Evolutionary conservation across 2,113 vertebrate species (phyloP).

Genomic region (Bubo scandiacus): DNA sequence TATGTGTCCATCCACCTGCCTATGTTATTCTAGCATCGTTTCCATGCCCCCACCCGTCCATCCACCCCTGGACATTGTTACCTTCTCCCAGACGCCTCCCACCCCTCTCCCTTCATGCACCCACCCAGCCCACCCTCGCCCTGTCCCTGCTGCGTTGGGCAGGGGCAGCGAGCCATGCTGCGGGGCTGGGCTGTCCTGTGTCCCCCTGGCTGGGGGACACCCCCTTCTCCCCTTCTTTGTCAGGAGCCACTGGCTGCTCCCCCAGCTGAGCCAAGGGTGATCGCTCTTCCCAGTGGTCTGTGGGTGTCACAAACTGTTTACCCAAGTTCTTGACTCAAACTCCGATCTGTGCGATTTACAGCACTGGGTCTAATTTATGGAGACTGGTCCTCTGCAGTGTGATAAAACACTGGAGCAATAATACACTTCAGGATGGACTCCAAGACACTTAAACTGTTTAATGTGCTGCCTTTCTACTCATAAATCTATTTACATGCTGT

Average conservation of each 20-base stretch:
- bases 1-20: not conserved
- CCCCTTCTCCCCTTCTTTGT: not conserved
- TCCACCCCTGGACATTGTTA: not conserved
- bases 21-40: not conserved
- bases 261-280: not conserved
- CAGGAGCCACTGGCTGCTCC: not conserved
- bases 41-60: not conserved
- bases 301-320: not conserved
- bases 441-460: conserved; percentile 57
- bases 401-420: conserved; percentile 53
- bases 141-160: fast-evolving
- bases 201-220: fast-evolving
- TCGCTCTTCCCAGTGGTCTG: fast-evolving
- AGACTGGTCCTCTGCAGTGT: not conserved
- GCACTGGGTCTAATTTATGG: not conserved
- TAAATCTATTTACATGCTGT: conserved; percentile 58
- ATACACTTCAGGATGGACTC: conserved; percentile 55
- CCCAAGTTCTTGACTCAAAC: not conserved
- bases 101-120: not conserved
- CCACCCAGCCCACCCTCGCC: not conserved
- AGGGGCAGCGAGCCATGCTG: not conserved
- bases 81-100: not conserved
- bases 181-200: not conserved
- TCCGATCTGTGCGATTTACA: not conserved
- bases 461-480: conserved; percentile 40